These are phyloP conservation scores for Eurosta solidaginis DNA, from an alignment of 1,140 invertebrate species.

Conservation along the genomic window DNA sequence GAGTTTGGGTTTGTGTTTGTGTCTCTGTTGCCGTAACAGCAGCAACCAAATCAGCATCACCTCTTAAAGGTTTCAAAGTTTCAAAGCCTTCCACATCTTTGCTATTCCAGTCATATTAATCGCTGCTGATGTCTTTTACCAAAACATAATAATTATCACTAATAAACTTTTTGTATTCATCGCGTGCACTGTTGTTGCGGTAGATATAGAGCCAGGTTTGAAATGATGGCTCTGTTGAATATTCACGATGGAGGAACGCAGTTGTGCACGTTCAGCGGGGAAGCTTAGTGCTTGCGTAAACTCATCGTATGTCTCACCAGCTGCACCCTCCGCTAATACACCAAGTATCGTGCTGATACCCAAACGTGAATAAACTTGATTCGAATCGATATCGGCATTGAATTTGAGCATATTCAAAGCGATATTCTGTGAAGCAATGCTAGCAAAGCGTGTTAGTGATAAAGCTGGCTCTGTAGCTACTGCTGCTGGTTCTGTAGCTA, in stretches of 20 bases:
- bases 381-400: slow-evolving; percentile 63
- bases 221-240: slow-evolving; percentile 64
- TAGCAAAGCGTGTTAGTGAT: slow-evolving; percentile 39
- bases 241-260: slow-evolving; percentile 59
- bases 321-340: slow-evolving; percentile 66
- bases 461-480: no score
- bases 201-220: slow-evolving; percentile 71
- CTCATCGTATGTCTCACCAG: slow-evolving; percentile 65
- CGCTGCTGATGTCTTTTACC: slow-evolving; percentile 64
- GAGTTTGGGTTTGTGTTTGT: slow-evolving; percentile 19
- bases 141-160: slow-evolving; percentile 66
- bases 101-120: slow-evolving; percentile 57
- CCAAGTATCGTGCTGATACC: slow-evolving; percentile 67
- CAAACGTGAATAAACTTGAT: slow-evolving; percentile 68
- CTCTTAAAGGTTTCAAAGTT: slow-evolving; percentile 51
- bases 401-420: slow-evolving; percentile 52
- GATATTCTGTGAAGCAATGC: slow-evolving; percentile 50
- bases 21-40: slow-evolving; percentile 33
- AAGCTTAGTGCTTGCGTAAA: slow-evolving; percentile 63
- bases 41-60: background rate
- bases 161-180: slow-evolving; percentile 65
- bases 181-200: slow-evolving; percentile 66
- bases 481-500: background rate
- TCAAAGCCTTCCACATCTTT: slow-evolving; percentile 58
- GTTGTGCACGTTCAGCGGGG: slow-evolving; percentile 59